These are phyloP conservation scores for Neotragus pygmaeus DNA, from an alignment of 2,113 vertebrate species.

Conservation along the genomic window DNA sequence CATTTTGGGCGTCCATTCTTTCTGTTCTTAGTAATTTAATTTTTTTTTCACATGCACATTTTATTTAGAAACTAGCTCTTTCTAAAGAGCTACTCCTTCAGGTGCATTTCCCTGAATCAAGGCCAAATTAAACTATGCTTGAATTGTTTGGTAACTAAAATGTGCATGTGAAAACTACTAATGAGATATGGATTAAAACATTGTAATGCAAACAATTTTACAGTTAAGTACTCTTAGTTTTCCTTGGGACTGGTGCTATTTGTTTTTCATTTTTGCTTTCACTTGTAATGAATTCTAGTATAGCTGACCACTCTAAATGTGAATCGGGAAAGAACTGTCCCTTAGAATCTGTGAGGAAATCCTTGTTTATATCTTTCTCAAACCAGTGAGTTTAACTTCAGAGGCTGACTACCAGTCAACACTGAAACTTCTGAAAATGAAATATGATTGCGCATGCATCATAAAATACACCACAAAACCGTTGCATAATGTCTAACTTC, in stretches of 20 bases:
- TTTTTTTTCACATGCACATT: not conserved
- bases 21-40: not conserved
- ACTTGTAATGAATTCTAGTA: not conserved
- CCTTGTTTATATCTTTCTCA: not conserved
- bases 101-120: not conserved
- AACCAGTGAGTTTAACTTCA: not conserved
- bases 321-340: not conserved
- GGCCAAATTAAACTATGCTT: not conserved
- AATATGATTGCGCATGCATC: not conserved
- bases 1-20: not conserved
- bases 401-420: not conserved
- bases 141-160: not conserved
- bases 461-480: not conserved
- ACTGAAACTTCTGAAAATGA: not conserved
- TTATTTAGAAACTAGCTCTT: too few relatives aligned
- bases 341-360: not conserved
- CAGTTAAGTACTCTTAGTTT: not conserved
- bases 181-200: not conserved
- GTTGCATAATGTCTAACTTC: not conserved
- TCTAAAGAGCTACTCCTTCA: not conserved
- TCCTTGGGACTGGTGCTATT: not conserved
- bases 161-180: not conserved
- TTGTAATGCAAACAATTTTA: not conserved
- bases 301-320: not conserved
- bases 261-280: not conserved